Conservation (phyloP, 2,888 invertebrate genomes). For the Toxonevra muliebris region DNA sequence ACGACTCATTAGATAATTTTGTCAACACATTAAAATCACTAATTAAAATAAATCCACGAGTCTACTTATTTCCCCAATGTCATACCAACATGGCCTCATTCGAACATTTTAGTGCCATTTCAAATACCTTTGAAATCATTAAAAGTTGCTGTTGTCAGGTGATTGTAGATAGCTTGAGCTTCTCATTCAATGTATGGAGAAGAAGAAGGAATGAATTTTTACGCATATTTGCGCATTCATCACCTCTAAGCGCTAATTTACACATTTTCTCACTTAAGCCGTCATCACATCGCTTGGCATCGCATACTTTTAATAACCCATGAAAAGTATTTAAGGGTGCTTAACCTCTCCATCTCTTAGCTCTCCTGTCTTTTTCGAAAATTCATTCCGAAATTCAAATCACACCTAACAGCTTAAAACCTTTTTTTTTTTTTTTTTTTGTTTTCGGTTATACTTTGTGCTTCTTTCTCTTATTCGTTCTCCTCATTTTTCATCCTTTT, state of each 20-base stretch:
- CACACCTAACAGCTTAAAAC: not conserved
- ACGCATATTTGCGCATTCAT: conserved; percentile 7
- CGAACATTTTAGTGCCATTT: no score
- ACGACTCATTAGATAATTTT: conserved; percentile 13
- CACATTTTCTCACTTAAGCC: conserved; percentile 27
- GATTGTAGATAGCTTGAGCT: not conserved
- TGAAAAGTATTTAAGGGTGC: not conserved
- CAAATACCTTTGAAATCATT: no score
- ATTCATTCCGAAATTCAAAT: not conserved
- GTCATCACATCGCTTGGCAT: not conserved
- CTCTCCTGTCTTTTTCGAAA: not conserved
- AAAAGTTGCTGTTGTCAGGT: no score
- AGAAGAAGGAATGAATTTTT: not conserved
- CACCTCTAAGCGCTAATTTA: conserved; percentile 15
- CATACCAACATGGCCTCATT: no score
- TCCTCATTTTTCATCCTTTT: no score
- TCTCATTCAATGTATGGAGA: not conserved
- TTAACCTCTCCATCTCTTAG: not conserved
- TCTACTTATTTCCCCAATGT: no score
- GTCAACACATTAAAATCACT: conserved; percentile 2
- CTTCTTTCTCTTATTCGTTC: not conserved
- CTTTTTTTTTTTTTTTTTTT: not conserved
- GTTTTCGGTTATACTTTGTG: not conserved
- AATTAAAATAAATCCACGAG: conserved; percentile 12
- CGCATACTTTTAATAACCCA: not conserved